Percentiles rank a stretch among this genome's conserved stretches.
phyloP scores from a whole-genome alignment of 2,888 invertebrate species.

The Therioaphis trifolii region DNA sequence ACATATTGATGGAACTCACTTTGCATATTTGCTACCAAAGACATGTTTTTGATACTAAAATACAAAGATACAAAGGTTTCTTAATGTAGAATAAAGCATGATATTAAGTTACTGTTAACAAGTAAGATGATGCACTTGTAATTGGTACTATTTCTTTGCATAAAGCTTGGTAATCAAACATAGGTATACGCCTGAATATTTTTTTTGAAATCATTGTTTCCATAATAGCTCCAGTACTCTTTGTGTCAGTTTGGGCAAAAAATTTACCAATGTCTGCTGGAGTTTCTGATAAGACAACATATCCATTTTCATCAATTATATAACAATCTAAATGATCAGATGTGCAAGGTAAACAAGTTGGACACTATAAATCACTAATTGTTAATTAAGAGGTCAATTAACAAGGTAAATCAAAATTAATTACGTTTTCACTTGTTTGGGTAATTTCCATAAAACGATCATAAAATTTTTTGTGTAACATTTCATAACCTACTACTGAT shows the following conservation, averaged over 20 bases:
- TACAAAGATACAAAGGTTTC: too few species aligned
- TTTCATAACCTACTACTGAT: conserved; percentile 89
- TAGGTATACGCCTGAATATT: conserved; percentile 80
- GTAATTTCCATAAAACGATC: conserved; percentile 79
- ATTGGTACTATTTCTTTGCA: conserved; percentile 71
- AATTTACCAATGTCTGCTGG: conserved; percentile 81
- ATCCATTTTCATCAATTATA: conserved; percentile 92
- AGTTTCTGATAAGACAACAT: conserved; percentile 80
- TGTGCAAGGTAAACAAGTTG: conserved; percentile 64
- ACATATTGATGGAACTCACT: too few species aligned
- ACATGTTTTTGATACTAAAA: too few species aligned
- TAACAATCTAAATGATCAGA: conserved; percentile 76
- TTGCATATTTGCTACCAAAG: too few species aligned
- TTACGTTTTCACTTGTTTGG: conserved; percentile 68
- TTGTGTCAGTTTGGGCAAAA: conserved; percentile 81
- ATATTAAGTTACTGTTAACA: conserved; percentile 68
- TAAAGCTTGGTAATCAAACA: conserved; percentile 88
- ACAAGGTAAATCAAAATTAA: conserved; percentile 8
- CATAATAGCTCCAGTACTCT: conserved; percentile 76
- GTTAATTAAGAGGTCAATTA: conserved; percentile 6
- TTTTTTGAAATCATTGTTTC: conserved; percentile 78
- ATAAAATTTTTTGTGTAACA: conserved; percentile 78
- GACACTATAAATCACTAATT: conserved; percentile 63
- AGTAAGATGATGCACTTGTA: conserved; percentile 68
- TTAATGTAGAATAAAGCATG: conserved; percentile 6